Base-by-base conservation (phyloP, 2,113 vertebrate species). In the Pachypanchax playfairii region DNA sequence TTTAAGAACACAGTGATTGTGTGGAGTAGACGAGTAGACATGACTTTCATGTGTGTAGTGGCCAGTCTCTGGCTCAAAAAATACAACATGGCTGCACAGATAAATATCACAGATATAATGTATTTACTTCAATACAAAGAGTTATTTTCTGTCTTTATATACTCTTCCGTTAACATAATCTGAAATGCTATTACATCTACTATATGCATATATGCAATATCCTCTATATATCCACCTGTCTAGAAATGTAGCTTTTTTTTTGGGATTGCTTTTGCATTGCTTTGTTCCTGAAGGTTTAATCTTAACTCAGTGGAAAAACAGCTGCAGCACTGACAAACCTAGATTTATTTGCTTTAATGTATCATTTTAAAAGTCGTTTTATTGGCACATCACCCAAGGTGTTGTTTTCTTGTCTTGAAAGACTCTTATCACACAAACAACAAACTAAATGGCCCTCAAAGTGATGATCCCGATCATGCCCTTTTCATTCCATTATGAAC, bases 401-500 rank as follows among this genome's bases (percentile, higher is more conserved):
- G 47, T 49, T 53, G 38, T 29, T 68, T 50, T 64, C 18, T 22
- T 31, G 18, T 57, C n/a, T 47, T 0, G 2, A 35, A 48, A n/a
- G 62, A 62, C 9, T 64, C 68, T 63, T 29, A 39, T 50, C 39
- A 14, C 55, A 28, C 28, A 60, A 57, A 64, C 17, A 43, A 11
- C 41, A 18, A 31, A 21, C 20, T 41, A 39, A 44, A 58, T 39
- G 12, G 14, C 51, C 38, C 48, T 38, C 7, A 25, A 63, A 43
- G 29, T 49, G 65, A 6, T 22, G 26, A 61, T 78, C 65, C 17
- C 42, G 31, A 67, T 79, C 33, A 56, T 44, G 52, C 49, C 41
- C 47, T 59, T 70, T 79, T 75, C 47, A 51, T 65, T 77, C 48
- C 24, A 43, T 75, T 67, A 66, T 62, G 25, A 60, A 41, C n/a